These are phyloP conservation scores for Formicarius rufipectus DNA, from an alignment of 2,113 vertebrate species.

Conservation along the genomic window DNA sequence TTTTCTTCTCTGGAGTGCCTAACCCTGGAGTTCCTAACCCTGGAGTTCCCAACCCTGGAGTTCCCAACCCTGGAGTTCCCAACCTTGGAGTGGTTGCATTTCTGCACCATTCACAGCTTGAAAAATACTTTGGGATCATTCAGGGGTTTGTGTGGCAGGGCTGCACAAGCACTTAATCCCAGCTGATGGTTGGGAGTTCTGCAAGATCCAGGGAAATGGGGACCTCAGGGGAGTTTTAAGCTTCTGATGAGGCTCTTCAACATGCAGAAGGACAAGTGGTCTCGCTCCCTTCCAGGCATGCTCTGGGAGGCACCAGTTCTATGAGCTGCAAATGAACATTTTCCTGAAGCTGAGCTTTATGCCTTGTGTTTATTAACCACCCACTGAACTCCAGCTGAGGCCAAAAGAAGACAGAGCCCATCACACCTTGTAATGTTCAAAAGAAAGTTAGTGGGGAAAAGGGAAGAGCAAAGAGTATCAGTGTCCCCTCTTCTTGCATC, in stretches of 20 bases:
- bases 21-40: no score
- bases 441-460: neutral
- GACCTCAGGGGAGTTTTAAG: neutral
- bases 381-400: neutral
- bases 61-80: neutral
- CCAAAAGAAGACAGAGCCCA: neutral
- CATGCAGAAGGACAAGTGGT: neutral
- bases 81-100: neutral
- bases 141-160: neutral
- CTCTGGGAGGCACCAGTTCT: neutral
- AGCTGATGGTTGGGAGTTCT: neutral
- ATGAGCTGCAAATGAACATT: neutral
- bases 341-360: neutral
- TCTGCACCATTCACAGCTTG: neutral
- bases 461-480: neutral
- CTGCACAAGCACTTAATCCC: neutral
- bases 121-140: neutral
- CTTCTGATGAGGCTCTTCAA: neutral
- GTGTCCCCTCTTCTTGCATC: fast-evolving
- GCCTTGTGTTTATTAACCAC: neutral
- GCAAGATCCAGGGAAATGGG: neutral
- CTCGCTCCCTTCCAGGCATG: neutral
- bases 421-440: neutral
- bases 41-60: neutral
- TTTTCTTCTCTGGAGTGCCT: neutral